Evolutionary conservation across 1,140 invertebrate genomes (phyloP).

Genomic region (Leptonema lineaticorne): DNA sequence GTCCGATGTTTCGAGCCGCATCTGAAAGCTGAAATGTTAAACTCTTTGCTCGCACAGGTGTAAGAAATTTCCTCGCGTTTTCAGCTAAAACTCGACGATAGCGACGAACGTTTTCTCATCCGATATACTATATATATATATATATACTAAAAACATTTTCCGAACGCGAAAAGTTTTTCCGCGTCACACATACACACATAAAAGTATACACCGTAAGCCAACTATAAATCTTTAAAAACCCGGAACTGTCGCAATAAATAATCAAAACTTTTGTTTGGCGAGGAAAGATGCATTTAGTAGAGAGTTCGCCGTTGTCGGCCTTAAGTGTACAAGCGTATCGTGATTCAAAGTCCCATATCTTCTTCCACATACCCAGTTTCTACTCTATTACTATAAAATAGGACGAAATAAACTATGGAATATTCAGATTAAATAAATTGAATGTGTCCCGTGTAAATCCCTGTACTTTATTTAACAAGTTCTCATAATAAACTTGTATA

Average conservation of each 20-base stretch:
- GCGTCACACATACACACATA: no score
- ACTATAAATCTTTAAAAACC: constrained; percentile 41
- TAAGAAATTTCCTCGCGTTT: constrained; percentile 29
- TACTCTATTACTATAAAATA: no score
- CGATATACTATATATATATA: no score
- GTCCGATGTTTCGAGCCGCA: no score
- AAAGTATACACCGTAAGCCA: constrained; percentile 18
- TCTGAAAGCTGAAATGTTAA: no score
- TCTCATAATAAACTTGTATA: background rate
- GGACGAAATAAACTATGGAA: no score
- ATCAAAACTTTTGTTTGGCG: constrained; percentile 38
- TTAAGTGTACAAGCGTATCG: background rate
- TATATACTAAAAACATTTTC: no score
- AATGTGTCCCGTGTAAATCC: no score
- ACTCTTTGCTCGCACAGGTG: constrained; percentile 28
- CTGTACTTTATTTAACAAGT: background rate
- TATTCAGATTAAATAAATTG: no score
- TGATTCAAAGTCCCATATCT: background rate
- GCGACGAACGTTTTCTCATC: background rate
- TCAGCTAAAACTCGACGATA: background rate
- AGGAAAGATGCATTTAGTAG: constrained; percentile 39
- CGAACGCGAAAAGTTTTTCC: constrained; percentile 33
- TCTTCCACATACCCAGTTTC: no score
- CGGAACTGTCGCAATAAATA: constrained; percentile 42
- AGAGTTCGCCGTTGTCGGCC: background rate